A percentile compares a stretch with the other conserved stretches of the same genome.
phyloP scores from a whole-genome alignment of 1,140 invertebrate genomes.

The Drosophila virilis region DNA sequence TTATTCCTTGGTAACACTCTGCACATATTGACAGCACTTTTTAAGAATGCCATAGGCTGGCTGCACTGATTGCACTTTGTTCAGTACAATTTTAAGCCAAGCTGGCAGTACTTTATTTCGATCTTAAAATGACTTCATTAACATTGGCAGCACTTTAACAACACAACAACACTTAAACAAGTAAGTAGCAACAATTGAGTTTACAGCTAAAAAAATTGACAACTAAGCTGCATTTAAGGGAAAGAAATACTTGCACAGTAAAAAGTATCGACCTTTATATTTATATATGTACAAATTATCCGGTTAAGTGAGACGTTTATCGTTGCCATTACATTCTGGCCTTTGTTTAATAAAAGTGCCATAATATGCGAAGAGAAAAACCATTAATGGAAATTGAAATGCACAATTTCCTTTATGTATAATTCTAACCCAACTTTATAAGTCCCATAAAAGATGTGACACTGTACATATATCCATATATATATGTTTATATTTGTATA shows the following conservation, averaged over 20 bases:
- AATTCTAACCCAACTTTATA: constrained; percentile 58
- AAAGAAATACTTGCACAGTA: no score
- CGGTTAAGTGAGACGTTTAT: neutral
- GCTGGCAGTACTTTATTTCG: neutral
- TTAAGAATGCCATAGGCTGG: no score
- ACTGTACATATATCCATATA: constrained; percentile 5
- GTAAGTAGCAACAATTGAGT: no score
- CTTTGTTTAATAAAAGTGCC: constrained; percentile 40
- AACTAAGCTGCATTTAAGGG: neutral
- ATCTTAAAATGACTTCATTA: no score
- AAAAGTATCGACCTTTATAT: no score
- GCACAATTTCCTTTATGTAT: constrained; percentile 9
- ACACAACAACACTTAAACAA: no score
- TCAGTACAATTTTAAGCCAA: neutral
- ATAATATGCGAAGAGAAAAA: constrained; percentile 29
- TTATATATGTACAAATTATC: no score
- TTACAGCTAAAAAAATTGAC: no score
- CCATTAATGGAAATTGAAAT: constrained; percentile 5
- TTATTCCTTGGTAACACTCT: no score
- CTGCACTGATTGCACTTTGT: no score
- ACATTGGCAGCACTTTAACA: neutral
- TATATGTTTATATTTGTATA: constrained; percentile 1
- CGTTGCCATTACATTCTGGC: constrained; percentile 18
- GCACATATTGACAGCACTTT: no score
- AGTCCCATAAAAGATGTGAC: constrained; percentile 56